Evolutionary conservation across 2,113 vertebrate genomes (phyloP).

Genomic region (Tricholaema leucomelas): DNA sequence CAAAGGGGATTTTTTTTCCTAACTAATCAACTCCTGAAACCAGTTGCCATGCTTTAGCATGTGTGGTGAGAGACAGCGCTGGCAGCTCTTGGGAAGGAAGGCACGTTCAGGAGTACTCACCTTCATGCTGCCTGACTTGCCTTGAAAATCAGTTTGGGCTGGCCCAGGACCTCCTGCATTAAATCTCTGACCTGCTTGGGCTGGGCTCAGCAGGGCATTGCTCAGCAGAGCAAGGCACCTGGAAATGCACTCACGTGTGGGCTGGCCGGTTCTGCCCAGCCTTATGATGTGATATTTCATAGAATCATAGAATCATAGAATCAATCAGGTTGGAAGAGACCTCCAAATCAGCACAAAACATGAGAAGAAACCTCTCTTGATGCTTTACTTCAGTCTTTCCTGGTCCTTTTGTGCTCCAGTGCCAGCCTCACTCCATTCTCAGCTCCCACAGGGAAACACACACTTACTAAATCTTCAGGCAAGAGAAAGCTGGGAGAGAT

Average conservation of each 20-base stretch:
- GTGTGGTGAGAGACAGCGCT: not conserved
- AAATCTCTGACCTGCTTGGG: not conserved
- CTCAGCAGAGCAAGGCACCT: not conserved
- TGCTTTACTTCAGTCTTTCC: not conserved
- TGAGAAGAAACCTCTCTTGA: not conserved
- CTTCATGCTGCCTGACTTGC: accelerated
- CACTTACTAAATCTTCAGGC: not conserved
- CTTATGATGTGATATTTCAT: accelerated
- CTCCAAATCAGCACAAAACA: not conserved
- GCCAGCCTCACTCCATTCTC: not conserved
- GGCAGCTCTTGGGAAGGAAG: not conserved
- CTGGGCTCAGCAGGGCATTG: not conserved
- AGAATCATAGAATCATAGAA: no score
- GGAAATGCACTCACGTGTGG: accelerated
- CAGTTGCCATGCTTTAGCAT: not conserved
- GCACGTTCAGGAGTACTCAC: accelerated
- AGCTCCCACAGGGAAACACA: not conserved
- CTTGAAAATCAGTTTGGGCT: not conserved
- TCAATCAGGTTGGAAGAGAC: no score
- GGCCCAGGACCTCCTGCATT: not conserved
- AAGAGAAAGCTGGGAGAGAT: not conserved
- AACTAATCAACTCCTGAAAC: not conserved
- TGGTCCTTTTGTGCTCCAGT: not conserved
- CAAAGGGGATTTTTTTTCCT: not conserved
- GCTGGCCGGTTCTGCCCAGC: accelerated